Conservation (phyloP, 2,797 vertebrate species). For the Meriones psammophilus region DNA sequence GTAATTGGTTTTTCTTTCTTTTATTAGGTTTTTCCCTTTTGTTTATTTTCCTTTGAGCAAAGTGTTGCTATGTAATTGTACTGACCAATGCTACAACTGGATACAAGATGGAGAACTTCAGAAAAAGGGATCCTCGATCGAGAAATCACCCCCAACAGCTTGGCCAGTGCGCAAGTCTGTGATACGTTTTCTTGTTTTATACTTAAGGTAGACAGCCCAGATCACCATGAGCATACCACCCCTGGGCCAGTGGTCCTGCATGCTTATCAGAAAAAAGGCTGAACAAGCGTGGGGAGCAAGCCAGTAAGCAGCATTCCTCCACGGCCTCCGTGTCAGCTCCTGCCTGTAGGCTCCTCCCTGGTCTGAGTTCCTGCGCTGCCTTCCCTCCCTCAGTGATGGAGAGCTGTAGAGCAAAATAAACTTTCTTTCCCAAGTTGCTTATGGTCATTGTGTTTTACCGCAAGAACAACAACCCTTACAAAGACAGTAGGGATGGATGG, state of each 20-base stretch:
- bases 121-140: neutral
- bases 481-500: neutral
- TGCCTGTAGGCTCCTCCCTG: neutral
- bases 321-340: neutral
- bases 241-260: neutral
- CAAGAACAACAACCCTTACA: neutral
- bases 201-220: neutral
- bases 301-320: no score
- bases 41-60: neutral
- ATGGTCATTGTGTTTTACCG: neutral
- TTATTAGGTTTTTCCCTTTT: neutral
- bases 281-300: neutral
- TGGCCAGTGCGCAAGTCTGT: neutral
- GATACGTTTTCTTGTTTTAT: neutral
- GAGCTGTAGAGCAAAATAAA: no score
- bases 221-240: neutral
- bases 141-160: neutral
- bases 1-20: neutral
- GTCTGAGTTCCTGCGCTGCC: neutral
- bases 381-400: neutral
- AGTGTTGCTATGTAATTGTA: neutral
- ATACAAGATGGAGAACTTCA: neutral
- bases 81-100: neutral
- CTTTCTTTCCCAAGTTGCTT: neutral
- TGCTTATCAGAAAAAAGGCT: neutral